phyloP scores from a whole-genome alignment of 2,888 invertebrate genomes.

The Zhengitettix transpicula region DNA sequence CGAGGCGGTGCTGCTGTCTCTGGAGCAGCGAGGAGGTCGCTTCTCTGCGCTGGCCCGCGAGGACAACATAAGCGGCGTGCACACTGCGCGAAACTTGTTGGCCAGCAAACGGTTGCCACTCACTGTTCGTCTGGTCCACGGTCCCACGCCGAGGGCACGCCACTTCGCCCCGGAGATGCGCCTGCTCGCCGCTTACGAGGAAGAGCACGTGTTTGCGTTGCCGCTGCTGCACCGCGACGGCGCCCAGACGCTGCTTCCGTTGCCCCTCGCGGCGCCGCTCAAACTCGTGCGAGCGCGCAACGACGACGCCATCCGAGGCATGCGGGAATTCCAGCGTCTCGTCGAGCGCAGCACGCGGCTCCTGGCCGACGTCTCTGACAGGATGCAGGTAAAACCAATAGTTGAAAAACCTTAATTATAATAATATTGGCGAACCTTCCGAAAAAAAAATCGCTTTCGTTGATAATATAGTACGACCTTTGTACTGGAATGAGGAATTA shows the following conservation, averaged over 20 bases:
- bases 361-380: slow-evolving; percentile 59
- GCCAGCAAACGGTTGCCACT: slow-evolving; percentile 72
- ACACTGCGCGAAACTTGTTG: slow-evolving; percentile 73
- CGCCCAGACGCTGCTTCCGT: slow-evolving; percentile 61
- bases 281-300: slow-evolving; percentile 71
- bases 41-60: slow-evolving; percentile 86
- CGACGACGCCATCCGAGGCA: slow-evolving; percentile 56
- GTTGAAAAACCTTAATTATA: too few relatives aligned
- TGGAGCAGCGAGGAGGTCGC: slow-evolving; percentile 68
- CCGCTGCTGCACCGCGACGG: slow-evolving; percentile 69
- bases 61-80: slow-evolving; percentile 88
- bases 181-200: slow-evolving; percentile 68
- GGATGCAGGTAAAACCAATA: slow-evolving; percentile 41
- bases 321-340: slow-evolving; percentile 53
- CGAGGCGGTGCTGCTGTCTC: slow-evolving; percentile 61
- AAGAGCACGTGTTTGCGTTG: slow-evolving; percentile 69
- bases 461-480: too few relatives aligned
- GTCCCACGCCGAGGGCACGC: slow-evolving; percentile 65
- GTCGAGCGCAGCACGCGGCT: slow-evolving; percentile 61
- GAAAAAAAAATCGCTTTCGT: too few relatives aligned
- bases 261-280: slow-evolving; percentile 72
- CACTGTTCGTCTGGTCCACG: slow-evolving; percentile 81
- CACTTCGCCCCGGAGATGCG: slow-evolving; percentile 75
- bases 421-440: too few relatives aligned
- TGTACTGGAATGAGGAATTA: too few relatives aligned